A percentile compares a stretch with the other conserved stretches of the same genome.
Conservation (phyloP, 1,140 invertebrate genomes). For the Papilio machaon region DNA sequence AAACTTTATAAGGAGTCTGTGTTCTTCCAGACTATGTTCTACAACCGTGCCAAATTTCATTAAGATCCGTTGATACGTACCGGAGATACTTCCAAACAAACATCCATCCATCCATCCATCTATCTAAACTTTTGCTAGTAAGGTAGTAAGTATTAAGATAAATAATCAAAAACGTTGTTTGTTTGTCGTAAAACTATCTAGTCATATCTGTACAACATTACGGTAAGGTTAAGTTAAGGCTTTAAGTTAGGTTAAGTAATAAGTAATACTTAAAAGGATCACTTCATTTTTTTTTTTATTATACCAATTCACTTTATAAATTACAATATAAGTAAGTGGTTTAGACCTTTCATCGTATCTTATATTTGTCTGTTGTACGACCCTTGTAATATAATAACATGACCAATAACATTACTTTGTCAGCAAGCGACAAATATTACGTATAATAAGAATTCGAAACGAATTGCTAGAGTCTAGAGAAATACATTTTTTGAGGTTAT, state of each 20-base stretch:
- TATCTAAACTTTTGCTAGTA: too few relatives aligned
- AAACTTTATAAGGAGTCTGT: too few relatives aligned
- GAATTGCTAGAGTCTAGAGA: neutral
- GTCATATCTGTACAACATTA: neutral
- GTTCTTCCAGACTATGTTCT: too few relatives aligned
- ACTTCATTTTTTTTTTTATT: slow-evolving; percentile 2
- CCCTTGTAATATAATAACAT: slow-evolving; percentile 18
- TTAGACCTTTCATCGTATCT: slow-evolving; percentile 7
- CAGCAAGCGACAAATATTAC: slow-evolving; percentile 9
- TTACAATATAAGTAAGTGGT: slow-evolving; percentile 20
- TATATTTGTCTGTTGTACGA: neutral
- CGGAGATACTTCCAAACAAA: too few relatives aligned
- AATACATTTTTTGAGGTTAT: neutral
- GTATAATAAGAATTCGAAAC: neutral
- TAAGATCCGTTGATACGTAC: too few relatives aligned
- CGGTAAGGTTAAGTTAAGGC: too few relatives aligned
- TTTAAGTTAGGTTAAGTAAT: neutral
- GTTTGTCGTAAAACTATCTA: too few relatives aligned
- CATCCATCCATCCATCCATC: too few relatives aligned
- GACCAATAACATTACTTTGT: slow-evolving; percentile 10
- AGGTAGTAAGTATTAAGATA: too few relatives aligned
- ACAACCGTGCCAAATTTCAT: too few relatives aligned
- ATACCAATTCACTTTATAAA: slow-evolving; percentile 10
- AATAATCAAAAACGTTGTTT: too few relatives aligned
- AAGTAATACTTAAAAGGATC: neutral